Conservation (phyloP, 2,797 vertebrate species). For the Phaenicophaeus curvirostris region DNA sequence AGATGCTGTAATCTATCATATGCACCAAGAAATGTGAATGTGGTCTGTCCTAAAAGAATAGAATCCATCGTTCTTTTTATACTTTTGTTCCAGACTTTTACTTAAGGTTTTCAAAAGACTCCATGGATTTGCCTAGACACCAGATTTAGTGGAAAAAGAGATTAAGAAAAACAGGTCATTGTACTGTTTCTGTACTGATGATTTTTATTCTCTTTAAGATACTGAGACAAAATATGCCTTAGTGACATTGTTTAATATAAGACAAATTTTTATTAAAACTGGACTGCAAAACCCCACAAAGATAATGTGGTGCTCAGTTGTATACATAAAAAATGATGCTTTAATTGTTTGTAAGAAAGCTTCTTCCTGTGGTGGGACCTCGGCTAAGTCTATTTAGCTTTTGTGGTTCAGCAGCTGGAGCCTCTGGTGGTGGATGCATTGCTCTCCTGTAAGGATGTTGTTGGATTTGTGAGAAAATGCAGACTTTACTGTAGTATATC, state of each 20-base stretch:
- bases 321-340: background rate
- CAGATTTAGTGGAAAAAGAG: background rate
- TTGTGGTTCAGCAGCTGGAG: background rate
- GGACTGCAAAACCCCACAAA: background rate
- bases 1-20: constrained; percentile 10
- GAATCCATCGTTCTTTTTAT: background rate
- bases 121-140: background rate
- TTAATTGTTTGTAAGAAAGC: background rate
- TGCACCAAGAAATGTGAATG: constrained; percentile 1
- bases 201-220: background rate
- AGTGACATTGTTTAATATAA: background rate
- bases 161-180: background rate
- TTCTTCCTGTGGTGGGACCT: background rate
- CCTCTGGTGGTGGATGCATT: background rate
- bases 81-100: background rate
- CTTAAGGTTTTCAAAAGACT: background rate
- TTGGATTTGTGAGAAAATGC: background rate
- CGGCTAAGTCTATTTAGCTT: background rate
- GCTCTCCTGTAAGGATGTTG: background rate
- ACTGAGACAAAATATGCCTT: background rate
- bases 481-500: background rate
- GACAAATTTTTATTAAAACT: background rate
- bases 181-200: background rate
- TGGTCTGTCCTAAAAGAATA: background rate
- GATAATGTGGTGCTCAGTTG: background rate